These are phyloP conservation scores for Xanthostigma xanthostigma DNA, from an alignment of 2,888 invertebrate species.

Conservation along the genomic window DNA sequence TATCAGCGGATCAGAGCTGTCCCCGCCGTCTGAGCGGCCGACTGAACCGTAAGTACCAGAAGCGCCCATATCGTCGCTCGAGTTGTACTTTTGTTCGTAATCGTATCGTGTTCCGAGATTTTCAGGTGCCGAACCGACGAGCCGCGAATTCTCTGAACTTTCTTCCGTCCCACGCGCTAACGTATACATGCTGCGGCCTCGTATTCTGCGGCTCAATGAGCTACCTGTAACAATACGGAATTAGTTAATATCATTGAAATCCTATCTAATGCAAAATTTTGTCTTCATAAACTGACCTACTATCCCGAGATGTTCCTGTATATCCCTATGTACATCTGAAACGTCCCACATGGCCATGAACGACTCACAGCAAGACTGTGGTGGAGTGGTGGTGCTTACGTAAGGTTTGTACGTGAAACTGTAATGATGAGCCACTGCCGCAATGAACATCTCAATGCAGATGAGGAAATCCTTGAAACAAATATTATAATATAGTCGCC, in stretches of 20 bases:
- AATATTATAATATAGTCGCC: slow-evolving; percentile 8
- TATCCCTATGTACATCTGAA: slow-evolving; percentile 87
- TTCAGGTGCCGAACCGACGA: slow-evolving; percentile 5
- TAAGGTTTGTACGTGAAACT: slow-evolving; percentile 90
- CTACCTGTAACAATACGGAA: slow-evolving; percentile 34
- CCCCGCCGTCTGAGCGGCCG: background rate
- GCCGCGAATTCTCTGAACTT: slow-evolving; percentile 14
- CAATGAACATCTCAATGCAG: slow-evolving; percentile 96
- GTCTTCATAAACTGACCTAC: slow-evolving; percentile 43
- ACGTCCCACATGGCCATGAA: slow-evolving; percentile 92
- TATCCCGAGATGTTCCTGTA: slow-evolving; percentile 83
- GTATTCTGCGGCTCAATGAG: slow-evolving; percentile 59
- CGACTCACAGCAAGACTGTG: slow-evolving; percentile 50
- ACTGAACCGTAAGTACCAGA: slow-evolving; percentile 5
- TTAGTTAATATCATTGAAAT: slow-evolving; percentile 1
- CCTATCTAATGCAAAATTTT: slow-evolving; percentile 1
- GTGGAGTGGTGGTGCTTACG: slow-evolving; percentile 30
- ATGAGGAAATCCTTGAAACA: slow-evolving; percentile 75
- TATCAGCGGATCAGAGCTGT: too few relatives aligned
- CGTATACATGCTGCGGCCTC: slow-evolving; percentile 63
- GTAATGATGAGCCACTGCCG: slow-evolving; percentile 89
- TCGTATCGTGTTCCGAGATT: background rate
- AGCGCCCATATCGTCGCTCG: background rate
- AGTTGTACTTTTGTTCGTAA: background rate
- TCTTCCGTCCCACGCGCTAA: slow-evolving; percentile 55